Evolutionary conservation across 2,113 vertebrate genomes (phyloP), one percentile per base, ranked within the genome.

Genomic region (Nesospiza acunhae): DNA sequence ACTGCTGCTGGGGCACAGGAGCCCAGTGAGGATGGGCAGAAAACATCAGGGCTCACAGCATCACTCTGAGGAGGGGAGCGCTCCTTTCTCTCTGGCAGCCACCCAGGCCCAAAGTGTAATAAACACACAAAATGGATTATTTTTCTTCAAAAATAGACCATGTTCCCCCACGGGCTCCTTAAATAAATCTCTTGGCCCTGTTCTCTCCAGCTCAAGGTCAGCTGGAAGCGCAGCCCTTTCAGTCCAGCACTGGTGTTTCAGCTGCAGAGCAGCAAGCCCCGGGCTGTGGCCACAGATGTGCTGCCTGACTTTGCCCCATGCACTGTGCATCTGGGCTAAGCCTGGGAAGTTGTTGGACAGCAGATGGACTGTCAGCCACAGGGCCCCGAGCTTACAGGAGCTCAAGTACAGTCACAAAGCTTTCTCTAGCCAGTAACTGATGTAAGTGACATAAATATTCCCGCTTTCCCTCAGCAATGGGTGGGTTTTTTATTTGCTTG

Each of bases 131-230:
- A 84, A 94, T 42, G 6, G 64, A 90, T 88, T 81, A 2, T 84
- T 93, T 88, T 89, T 50, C 66, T 84, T 92, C 87, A 79, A 90
- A 97, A 94, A 96, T 95, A 84, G 83, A 87, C 37, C 60, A 30
- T 23, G 12, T 4, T 4, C 67, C 62, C 42, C 55, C 27, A 16
- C 11, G 5, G 17, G 24, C 27, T 91, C 94, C 58, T 95, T 63
- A 92, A 94, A 96, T 87, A 93, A 81, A 81, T 87, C 69, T 49
- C 73, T 75, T 39, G 70, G 56, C 21, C 64, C 90, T 84, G 5
- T 78, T 94, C 66, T 81, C 10, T 73, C 33, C 56, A 64, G 47
- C 56, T 84, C 73, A 94, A 95, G 93, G 95, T 95, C 90, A 58
- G 46, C 69, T 93, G 69, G 37, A 90, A 68, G 53, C 1, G 5